phyloP scores from a whole-genome alignment of 2,888 invertebrate genomes.

The Thecophora atra region DNA sequence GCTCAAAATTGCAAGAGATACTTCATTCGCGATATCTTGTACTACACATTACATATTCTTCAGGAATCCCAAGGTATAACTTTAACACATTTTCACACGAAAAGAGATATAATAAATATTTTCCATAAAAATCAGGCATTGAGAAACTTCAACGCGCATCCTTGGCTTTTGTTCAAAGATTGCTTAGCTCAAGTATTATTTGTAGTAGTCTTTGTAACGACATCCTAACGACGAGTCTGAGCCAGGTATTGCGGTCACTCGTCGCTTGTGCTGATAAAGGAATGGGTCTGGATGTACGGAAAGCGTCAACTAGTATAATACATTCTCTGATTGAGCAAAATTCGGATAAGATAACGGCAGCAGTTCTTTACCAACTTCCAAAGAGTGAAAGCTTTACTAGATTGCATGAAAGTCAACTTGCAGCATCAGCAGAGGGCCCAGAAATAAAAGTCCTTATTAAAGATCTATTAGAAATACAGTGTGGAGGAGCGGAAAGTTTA shows the following conservation, averaged over 20 bases:
- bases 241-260: slow-evolving; percentile 51
- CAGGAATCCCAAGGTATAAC: slow-evolving; percentile 17
- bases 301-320: slow-evolving; percentile 44
- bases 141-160: slow-evolving; percentile 45
- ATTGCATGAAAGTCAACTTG: slow-evolving; percentile 42
- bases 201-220: slow-evolving; percentile 29
- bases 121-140: neutral
- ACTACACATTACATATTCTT: slow-evolving; percentile 49
- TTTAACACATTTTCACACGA: neutral
- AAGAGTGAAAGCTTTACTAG: slow-evolving; percentile 45
- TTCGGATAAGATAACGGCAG: slow-evolving; percentile 30
- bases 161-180: slow-evolving; percentile 46
- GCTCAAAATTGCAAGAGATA: slow-evolving; percentile 46
- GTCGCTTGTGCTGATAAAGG: slow-evolving; percentile 43
- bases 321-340: slow-evolving; percentile 47
- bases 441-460: slow-evolving; percentile 40
- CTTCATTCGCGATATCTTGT: slow-evolving; percentile 56
- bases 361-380: slow-evolving; percentile 51
- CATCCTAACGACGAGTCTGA: slow-evolving; percentile 46
- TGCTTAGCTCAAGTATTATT: slow-evolving; percentile 45
- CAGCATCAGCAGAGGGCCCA: slow-evolving; percentile 13
- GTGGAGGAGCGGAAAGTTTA: slow-evolving; percentile 47
- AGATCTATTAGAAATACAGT: slow-evolving; percentile 48
- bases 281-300: slow-evolving; percentile 36
- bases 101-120: too few relatives aligned